Base-by-base conservation (phyloP, 2,113 vertebrate genomes). In the Nymphicus hollandicus region DNA sequence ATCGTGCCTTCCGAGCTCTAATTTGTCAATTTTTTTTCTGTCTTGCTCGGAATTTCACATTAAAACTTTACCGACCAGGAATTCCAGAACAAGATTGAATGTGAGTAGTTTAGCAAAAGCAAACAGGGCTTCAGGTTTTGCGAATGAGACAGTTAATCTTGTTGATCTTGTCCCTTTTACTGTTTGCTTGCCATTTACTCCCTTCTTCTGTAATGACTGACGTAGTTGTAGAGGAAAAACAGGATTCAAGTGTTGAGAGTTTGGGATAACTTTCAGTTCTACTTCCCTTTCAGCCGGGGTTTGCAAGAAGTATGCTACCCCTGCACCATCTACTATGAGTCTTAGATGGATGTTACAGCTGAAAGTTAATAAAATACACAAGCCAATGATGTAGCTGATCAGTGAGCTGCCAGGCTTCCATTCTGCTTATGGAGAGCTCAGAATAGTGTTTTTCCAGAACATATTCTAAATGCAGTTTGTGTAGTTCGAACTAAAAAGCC, bases 1-100 rank as follows among this genome's bases (percentile, higher is more conserved):
- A 6, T 43, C 4, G 1, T 31, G 24, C 50, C 15, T 64, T 46
- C 33, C 1, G 8, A 76, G 15, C 24, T 73, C 16, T 20, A 0
- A 14, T 23, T 50, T n/a, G 52, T 16, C 11, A 55, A 0, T 28
- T 47, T 61, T 73, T 60, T 22, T 66, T 1, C 24, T 61, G 13
- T 25, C 18, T 60, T 60, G 37, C 16, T 23, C 49, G 33, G 28
- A 63, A 64, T 8, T 49, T 44, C 27, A n/a, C 29, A 4, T 33
- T 12, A 49, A 44, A 70, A 35, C 8, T 16, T 84, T 60, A 41
- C 35, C 22, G 24, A 15, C 4, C 25, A 58, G 43, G 17, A 90
- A 70, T 77, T 89, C 29, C 60, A 82, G 63, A 61, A 61, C 13
- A 77, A 44, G 55, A 61, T 24, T 65, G 24, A 27, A 28, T 10